These are phyloP conservation scores for Centropus unirufus DNA, from an alignment of 2,113 vertebrate species.

Conservation along the genomic window DNA sequence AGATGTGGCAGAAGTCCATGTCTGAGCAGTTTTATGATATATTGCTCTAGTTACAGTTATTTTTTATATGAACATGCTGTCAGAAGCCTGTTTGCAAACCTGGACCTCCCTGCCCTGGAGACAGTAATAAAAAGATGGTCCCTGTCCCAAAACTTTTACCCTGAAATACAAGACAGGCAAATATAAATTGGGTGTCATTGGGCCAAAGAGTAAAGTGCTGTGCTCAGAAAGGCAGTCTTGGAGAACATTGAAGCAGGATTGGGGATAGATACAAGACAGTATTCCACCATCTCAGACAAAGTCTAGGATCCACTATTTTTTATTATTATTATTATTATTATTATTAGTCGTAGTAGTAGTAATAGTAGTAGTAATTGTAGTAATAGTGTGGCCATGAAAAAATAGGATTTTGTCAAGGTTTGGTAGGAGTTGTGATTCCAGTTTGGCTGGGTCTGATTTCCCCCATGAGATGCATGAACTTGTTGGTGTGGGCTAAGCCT, in stretches of 20 bases:
- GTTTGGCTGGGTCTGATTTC: not conserved
- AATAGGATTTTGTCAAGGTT: not conserved
- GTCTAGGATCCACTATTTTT: too few species aligned
- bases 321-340: too few species aligned
- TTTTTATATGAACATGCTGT: constrained; percentile 10
- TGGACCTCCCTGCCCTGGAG: not conserved
- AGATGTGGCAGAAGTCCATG: not conserved
- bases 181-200: not conserved
- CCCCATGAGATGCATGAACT: fast-evolving
- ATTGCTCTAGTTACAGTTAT: constrained; percentile 8
- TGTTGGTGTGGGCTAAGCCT: not conserved
- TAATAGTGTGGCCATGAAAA: too few species aligned
- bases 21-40: not conserved
- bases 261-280: not conserved
- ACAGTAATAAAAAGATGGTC: not conserved
- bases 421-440: not conserved
- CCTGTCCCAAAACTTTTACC: constrained; percentile 13
- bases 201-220: not conserved
- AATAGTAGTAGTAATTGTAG: too few species aligned
- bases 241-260: not conserved
- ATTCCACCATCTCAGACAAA: too few species aligned
- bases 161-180: not conserved
- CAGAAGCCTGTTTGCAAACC: constrained; percentile 25
- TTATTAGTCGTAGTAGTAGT: too few species aligned
- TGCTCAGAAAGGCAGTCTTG: not conserved